A percentile compares a stretch with the other conserved stretches of the same genome.
These are phyloP conservation scores for Alethe castanea DNA, from an alignment of 2,113 vertebrate genomes.

Conservation along the genomic window DNA sequence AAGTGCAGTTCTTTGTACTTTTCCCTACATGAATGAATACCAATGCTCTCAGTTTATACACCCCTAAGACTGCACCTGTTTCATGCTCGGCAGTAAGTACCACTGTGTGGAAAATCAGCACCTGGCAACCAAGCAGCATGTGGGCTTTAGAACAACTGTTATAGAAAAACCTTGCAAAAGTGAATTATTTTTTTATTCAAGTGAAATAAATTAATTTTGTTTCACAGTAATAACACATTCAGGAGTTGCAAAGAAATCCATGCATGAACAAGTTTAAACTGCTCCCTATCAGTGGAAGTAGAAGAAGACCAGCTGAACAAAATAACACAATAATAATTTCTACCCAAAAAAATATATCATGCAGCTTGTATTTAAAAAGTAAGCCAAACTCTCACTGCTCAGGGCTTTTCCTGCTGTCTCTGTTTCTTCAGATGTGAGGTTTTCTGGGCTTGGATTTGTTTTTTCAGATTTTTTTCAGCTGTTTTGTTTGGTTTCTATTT, in stretches of 20 bases:
- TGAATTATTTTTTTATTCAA: conserved; percentile 4
- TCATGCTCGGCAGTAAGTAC: not conserved
- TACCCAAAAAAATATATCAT: not conserved
- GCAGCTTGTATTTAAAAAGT: not conserved
- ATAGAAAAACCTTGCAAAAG: not conserved
- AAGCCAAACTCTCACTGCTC: not conserved
- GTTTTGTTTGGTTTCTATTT: not conserved
- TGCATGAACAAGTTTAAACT: not conserved
- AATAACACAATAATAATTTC: not conserved
- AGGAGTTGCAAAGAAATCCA: conserved; percentile 13
- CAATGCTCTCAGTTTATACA: not conserved
- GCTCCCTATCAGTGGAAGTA: not conserved
- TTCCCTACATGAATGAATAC: not conserved
- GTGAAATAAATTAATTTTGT: not conserved
- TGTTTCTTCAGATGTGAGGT: not conserved
- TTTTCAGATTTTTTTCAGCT: not conserved
- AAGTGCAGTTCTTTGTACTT: not conserved
- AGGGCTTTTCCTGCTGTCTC: not conserved
- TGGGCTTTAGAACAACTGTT: not conserved
- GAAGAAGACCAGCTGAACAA: conserved; percentile 2
- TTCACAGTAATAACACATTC: not conserved
- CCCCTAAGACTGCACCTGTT: not conserved
- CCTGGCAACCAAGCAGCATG: not conserved
- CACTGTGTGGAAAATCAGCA: not conserved
- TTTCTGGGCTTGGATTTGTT: not conserved